Evolutionary conservation across 2,797 vertebrate genomes (phyloP).

Genomic region (Sebastes minor): DNA sequence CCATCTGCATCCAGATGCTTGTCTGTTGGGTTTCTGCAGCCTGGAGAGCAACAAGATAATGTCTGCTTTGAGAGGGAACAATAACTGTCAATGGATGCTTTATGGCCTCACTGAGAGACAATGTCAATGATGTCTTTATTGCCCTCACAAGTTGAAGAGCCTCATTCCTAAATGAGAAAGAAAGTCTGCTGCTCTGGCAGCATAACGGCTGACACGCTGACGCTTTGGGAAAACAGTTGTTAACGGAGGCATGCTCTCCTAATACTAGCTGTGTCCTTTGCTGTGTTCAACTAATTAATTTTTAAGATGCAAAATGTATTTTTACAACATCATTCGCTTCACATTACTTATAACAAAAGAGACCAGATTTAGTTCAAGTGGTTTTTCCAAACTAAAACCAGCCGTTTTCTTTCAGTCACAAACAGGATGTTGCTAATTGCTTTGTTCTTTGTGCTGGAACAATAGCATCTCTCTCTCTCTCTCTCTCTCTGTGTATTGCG

Average conservation of each 20-base stretch:
- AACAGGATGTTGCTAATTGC: constrained; percentile 57
- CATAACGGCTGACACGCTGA: background rate
- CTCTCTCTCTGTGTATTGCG: background rate
- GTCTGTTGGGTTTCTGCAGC: constrained; percentile 37
- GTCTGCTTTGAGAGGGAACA: constrained; percentile 37
- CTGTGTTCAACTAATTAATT: background rate
- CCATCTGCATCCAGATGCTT: constrained; percentile 27
- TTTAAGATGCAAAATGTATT: background rate
- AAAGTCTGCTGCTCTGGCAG: background rate
- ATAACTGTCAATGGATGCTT: constrained; percentile 44
- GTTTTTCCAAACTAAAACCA: background rate
- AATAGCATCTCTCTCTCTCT: background rate
- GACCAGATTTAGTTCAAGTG: background rate
- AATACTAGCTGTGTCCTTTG: background rate
- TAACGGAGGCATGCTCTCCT: background rate
- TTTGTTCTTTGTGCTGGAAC: constrained; percentile 42
- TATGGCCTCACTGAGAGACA: constrained; percentile 28
- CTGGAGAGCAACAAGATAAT: constrained; percentile 44
- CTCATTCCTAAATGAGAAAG: constrained; percentile 10
- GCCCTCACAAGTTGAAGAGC: constrained; percentile 9
- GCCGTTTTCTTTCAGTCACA: constrained; percentile 6
- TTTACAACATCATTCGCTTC: constrained; percentile 7
- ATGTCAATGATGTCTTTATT: constrained; percentile 41
- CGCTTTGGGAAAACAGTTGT: background rate
- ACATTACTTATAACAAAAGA: constrained; percentile 15